Conservation (phyloP, 2,888 invertebrate species). For the Folsomia candida region DNA sequence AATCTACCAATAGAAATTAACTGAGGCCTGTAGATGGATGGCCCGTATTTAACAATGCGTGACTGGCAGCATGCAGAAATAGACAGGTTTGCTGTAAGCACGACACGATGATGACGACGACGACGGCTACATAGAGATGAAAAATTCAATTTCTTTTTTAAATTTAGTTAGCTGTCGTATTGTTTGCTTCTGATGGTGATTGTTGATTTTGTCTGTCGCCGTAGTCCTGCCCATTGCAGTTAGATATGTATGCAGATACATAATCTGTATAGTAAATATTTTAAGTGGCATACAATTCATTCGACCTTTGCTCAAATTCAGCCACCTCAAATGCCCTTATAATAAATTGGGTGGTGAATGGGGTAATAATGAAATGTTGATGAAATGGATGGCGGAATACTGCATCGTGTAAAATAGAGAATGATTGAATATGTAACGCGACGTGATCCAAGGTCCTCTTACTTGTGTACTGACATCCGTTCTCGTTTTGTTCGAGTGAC, state of each 20-base stretch:
- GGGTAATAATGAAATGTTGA: background rate
- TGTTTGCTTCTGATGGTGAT: background rate
- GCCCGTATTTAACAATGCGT: background rate
- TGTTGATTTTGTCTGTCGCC: no score
- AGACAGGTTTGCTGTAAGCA: background rate
- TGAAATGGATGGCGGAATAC: background rate
- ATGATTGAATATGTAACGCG: background rate
- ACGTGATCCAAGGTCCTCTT: no score
- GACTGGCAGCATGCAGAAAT: background rate
- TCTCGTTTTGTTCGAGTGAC: constrained; percentile 16
- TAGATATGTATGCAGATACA: no score
- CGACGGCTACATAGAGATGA: background rate
- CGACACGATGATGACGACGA: background rate
- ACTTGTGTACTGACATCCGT: no score
- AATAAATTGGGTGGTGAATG: background rate
- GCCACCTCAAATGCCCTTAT: background rate
- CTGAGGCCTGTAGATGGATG: background rate
- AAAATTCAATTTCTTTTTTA: background rate
- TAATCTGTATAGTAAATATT: no score
- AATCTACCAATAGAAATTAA: background rate
- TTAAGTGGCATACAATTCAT: background rate
- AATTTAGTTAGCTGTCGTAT: background rate
- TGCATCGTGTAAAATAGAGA: background rate
- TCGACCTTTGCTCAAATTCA: background rate
- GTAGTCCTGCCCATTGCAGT: no score